Evolutionary conservation across 53 echinoderm and acorn worm species (phyloP), one percentile per base, ranked within the genome.

Genomic region (Holothuria scabra): DNA sequence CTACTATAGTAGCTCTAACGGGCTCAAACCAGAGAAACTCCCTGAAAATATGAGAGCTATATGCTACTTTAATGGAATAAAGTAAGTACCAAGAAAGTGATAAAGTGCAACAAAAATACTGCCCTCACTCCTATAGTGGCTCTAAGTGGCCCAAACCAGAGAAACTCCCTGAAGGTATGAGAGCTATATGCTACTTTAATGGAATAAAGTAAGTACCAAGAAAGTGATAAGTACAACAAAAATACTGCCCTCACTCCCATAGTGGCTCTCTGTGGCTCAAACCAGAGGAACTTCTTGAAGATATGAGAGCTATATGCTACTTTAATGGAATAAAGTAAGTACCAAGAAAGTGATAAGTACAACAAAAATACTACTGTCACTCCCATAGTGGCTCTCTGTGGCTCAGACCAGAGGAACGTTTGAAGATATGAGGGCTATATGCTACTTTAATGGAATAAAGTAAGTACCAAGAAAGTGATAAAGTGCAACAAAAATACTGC

Each of bases 291-390:
- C 86, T 97, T 22, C 99, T 94, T 18, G 99, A 97, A 70, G 99
- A 97, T 58, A 94, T 94, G 94, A 92, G 89, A 70, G 90, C 88
- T 11, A 85, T 94, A 66, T 91, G 88, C 74, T 94, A 90, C 92
- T 97, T 97, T 81, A 97, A 97, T 84, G 99, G 99, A 25, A 90
- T 97, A 89, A 97, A 97, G 99, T 97, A 85, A 97, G 92, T 74
- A n/a, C 8, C 7, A 16, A 8, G 4, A 20, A 14, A 71, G n/a
- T n/a, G n/a, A n/a, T n/a, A n/a, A n/a, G n/a, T n/a, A n/a, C n/a
- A n/a, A n/a, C n/a, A n/a, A n/a, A n/a, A n/a, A n/a, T n/a, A n/a
- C n/a, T n/a, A n/a, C n/a, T n/a, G n/a, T n/a, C n/a, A n/a, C n/a
- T n/a, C n/a, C n/a, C n/a, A n/a, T n/a, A n/a, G n/a, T 59, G 90